Conservation (phyloP, 2,797 vertebrate species). For the Sphaeramia orbicularis region DNA sequence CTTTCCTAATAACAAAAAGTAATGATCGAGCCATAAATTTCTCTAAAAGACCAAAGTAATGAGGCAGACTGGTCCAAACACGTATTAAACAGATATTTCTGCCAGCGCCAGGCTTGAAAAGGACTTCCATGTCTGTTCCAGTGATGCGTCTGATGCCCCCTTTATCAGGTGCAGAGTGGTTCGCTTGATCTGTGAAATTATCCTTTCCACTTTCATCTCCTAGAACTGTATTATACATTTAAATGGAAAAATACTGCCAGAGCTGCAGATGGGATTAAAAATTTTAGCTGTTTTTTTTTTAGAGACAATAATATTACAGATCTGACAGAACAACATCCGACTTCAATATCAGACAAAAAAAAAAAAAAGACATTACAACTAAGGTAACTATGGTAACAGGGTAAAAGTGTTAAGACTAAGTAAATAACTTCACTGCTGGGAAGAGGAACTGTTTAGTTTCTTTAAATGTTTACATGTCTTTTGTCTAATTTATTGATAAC, state of each 20-base stretch:
- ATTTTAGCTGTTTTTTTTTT: neutral
- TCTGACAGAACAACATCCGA: no score
- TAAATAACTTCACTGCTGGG: no score
- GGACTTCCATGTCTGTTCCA: neutral
- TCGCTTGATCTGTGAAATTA: neutral
- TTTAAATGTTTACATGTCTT: no score
- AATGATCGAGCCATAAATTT: no score
- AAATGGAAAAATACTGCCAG: slow-evolving; percentile 4
- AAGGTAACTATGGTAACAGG: no score
- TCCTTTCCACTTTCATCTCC: neutral
- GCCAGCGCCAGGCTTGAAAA: neutral
- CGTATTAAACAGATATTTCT: slow-evolving; percentile 5
- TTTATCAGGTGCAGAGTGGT: neutral
- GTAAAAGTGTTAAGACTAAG: no score
- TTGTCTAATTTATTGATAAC: no score
- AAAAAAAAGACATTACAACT: no score
- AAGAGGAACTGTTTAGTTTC: no score
- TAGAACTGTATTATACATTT: neutral
- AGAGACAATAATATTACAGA: no score
- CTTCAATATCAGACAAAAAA: no score
- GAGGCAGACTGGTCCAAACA: neutral
- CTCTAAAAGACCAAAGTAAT: neutral
- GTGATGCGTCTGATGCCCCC: neutral
- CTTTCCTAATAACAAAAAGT: no score
- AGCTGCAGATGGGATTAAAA: neutral